Evolutionary conservation across 30 jellyfish, hydroid and myxozoan genomes (phyloP), one percentile per base, ranked within the genome.

Genomic region (Rhopilema esculentum): DNA sequence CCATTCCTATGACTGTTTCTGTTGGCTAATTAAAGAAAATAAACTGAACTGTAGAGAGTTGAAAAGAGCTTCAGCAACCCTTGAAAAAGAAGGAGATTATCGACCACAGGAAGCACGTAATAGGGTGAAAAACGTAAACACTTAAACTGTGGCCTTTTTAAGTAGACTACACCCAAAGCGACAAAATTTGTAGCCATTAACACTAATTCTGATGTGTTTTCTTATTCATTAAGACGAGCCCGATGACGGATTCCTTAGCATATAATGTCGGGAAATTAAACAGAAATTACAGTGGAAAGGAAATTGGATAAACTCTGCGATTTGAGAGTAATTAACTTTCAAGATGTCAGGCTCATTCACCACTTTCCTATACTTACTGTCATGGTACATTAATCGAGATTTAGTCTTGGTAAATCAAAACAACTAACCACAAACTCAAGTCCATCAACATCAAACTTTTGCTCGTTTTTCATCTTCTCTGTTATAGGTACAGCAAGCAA

Each of bases 361-460:
- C 12, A 12, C 12, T 40, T 40, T 40, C 12, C 57, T 40, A 12
- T 40, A 12, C 9, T 40, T 2, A 12, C 12, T 40, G 12, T 2
- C 12, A 40, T 40, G 6, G 57, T 12, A 40, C 9, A 2, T 40
- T 40, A 40, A 12, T 40, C 12, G 12, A 40, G 57, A 6, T 40
- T 2, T 12, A 40, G 57, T 40, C 57, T 40, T 6, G 12, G 12
- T 40, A 40, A 12, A 40, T 40, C 9, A 40, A 40, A 6, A 12
- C 57, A 53, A 61, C 98, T 23, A 57, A 90, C 99, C 97, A 86
- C 91, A 64, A 95, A 95, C 68, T 91, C 98, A 21, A 95, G 62
- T 25, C 92, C 91, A 75, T 95, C 96, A 25, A 90, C 80, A 40
- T 95, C 91, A 77, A 91, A 95, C 50, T 87, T 71, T 29, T 84